Percentiles rank a stretch among this genome's conserved stretches.
Evolutionary conservation across 2,888 invertebrate species (phyloP).

Genomic region (Andrena dorsata): DNA sequence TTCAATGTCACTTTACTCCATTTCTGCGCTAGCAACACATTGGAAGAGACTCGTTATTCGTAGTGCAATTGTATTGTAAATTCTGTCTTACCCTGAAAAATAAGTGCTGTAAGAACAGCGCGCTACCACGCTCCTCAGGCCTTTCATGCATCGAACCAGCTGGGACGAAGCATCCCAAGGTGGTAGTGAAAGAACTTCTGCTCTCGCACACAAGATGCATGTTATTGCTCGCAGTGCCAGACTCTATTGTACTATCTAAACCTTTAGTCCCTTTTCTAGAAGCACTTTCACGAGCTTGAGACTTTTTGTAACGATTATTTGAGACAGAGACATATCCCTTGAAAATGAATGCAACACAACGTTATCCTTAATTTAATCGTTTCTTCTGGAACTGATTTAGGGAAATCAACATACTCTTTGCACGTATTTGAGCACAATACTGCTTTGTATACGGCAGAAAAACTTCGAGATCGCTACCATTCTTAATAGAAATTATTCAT

Average conservation of each 20-base stretch:
- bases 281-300: not conserved
- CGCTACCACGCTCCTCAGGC: conserved; percentile 72
- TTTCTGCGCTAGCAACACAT: too few species aligned
- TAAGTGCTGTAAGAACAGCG: conserved; percentile 74
- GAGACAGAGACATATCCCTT: conserved; percentile 35
- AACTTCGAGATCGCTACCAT: conserved; percentile 37
- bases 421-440: conserved; percentile 17
- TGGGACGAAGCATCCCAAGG: conserved; percentile 72
- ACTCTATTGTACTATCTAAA: conserved; percentile 54
- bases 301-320: conserved; percentile 14
- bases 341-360: conserved; percentile 30
- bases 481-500: conserved; percentile 26
- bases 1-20: too few species aligned
- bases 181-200: conserved; percentile 67
- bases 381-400: not conserved
- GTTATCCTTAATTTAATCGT: conserved; percentile 4
- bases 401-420: conserved; percentile 42
- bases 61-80: not conserved
- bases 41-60: too few species aligned
- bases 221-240: conserved; percentile 65
- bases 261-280: conserved; percentile 8
- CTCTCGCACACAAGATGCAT: conserved; percentile 72
- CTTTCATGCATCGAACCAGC: conserved; percentile 74
- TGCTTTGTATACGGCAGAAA: conserved; percentile 26
- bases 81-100: conserved; percentile 69